Conservation (phyloP, 2,113 vertebrate genomes). For the Burhinus bistriatus region DNA sequence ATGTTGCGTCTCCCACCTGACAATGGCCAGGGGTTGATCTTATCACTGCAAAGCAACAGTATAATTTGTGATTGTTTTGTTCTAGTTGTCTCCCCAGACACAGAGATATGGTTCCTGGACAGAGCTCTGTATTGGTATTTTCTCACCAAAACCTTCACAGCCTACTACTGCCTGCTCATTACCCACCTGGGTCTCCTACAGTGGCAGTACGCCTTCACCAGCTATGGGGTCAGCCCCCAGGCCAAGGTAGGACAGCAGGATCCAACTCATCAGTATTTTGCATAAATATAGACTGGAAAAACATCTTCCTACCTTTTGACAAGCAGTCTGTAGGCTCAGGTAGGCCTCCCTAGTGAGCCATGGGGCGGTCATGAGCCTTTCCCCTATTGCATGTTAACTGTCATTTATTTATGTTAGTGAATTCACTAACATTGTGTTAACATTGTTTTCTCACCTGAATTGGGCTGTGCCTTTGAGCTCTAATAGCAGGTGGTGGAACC, state of each 20-base stretch:
- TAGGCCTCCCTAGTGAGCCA: neutral
- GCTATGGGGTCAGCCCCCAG: conserved; percentile 90
- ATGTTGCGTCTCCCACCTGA: neutral
- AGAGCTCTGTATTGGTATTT: conserved; percentile 93
- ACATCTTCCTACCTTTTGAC: neutral
- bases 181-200: conserved; percentile 93
- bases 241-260: conserved; percentile 82
- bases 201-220: conserved; percentile 93
- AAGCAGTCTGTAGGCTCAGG: neutral
- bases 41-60: neutral
- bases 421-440: neutral
- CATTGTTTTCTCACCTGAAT: neutral
- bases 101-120: conserved; percentile 96
- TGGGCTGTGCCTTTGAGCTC: neutral
- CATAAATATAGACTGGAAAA: neutral
- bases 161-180: conserved; percentile 93
- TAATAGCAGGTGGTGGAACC: neutral
- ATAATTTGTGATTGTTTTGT: neutral
- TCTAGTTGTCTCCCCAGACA: conserved; percentile 80
- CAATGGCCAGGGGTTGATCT: neutral
- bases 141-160: conserved; percentile 88
- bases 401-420: neutral
- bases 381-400: rapidly evolving
- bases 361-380: neutral
- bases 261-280: neutral